phyloP scores from a whole-genome alignment of 1,140 invertebrate species.

The Chrysomallon squamiferum region DNA sequence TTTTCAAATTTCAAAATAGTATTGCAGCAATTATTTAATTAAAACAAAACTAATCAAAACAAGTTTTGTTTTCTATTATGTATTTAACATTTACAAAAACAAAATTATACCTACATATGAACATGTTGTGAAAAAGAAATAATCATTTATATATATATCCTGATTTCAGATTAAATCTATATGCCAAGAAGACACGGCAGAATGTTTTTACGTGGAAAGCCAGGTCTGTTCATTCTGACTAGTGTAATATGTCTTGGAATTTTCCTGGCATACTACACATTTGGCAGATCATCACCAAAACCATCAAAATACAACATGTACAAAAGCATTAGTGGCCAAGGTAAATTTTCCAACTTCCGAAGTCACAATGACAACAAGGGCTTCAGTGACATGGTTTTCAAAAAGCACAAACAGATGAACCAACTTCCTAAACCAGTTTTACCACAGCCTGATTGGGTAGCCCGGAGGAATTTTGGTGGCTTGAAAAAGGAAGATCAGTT shows the following conservation, averaged over 20 bases:
- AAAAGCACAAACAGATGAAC: background rate
- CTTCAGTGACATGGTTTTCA: background rate
- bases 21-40: too few species aligned
- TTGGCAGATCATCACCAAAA: background rate
- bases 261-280: background rate
- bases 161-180: too few species aligned
- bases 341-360: background rate
- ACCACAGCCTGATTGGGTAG: background rate
- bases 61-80: too few species aligned
- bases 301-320: background rate
- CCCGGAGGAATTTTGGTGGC: background rate
- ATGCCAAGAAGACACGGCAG: conserved; percentile 6
- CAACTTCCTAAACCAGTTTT: background rate
- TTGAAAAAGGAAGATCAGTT: background rate
- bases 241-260: background rate
- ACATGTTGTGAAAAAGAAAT: too few species aligned
- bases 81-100: too few species aligned
- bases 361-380: too few species aligned
- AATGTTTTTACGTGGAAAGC: conserved; percentile 7
- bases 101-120: too few species aligned
- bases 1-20: too few species aligned
- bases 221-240: background rate
- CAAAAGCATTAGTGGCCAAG: background rate
- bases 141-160: too few species aligned
- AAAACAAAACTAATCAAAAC: too few species aligned